Percentiles rank a stretch among this genome's conserved stretches.
phyloP scores from a whole-genome alignment of 1,140 invertebrate genomes.

The Idris sp. region DNA sequence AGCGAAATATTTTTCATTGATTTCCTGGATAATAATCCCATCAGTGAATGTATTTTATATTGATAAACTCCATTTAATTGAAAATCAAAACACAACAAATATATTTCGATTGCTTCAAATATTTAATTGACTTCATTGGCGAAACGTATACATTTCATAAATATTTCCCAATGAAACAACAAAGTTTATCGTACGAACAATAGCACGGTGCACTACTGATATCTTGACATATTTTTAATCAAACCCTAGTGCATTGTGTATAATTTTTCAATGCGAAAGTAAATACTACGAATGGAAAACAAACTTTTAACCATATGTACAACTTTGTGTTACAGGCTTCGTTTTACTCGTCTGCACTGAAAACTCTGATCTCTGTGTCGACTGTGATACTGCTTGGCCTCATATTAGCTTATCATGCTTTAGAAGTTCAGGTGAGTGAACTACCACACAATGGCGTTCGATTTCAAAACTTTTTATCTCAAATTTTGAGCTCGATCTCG shows the following conservation, averaged over 20 bases:
- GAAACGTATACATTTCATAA: too few species aligned
- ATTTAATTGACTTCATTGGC: too few species aligned
- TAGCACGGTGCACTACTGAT: conserved; percentile 12
- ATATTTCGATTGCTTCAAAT: too few species aligned
- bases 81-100: too few species aligned
- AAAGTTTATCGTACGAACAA: conserved; percentile 18
- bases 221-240: conserved; percentile 29
- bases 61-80: too few species aligned
- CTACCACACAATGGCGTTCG: conserved; percentile 43
- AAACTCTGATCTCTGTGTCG: conserved; percentile 98
- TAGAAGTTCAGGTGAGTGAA: conserved; percentile 97
- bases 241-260: conserved; percentile 9
- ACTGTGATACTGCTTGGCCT: conserved; percentile 98
- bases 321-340: conserved; percentile 88
- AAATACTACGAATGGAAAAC: conserved; percentile 39
- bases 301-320: conserved; percentile 39
- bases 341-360: conserved; percentile 96
- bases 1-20: too few species aligned
- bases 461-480: conserved; percentile 55
- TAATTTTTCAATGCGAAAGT: conserved; percentile 21
- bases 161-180: background rate
- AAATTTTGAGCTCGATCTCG: conserved; percentile 37
- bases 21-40: too few species aligned
- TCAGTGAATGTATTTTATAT: too few species aligned
- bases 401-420: conserved; percentile 99